Conservation (phyloP, 2,797 vertebrate genomes). For the Forpus xanthops region DNA sequence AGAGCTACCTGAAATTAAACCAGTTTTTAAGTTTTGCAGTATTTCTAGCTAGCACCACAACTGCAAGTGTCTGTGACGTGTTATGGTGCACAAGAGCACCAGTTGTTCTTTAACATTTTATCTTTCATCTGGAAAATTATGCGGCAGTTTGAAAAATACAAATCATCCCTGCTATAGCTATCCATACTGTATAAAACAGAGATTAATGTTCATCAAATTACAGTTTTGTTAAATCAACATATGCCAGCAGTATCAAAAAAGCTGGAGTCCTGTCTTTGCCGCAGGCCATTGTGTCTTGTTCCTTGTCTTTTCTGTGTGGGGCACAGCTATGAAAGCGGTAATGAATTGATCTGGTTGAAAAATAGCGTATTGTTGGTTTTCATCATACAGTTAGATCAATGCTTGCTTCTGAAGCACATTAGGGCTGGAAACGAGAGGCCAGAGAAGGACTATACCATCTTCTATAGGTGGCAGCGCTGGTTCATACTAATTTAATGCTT, state of each 20-base stretch:
- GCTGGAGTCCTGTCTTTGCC: neutral
- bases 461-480: neutral
- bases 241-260: neutral
- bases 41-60: neutral
- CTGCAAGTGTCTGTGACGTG: neutral
- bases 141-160: neutral
- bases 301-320: neutral
- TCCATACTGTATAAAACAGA: neutral
- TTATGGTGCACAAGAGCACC: neutral
- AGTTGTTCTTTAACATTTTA: neutral
- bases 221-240: neutral
- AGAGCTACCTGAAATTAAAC: neutral
- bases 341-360: neutral
- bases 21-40: neutral
- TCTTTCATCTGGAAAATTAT: neutral
- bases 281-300: neutral
- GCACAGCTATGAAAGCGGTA: neutral
- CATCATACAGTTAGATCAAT: neutral
- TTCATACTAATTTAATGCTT: neutral
- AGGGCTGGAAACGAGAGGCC: neutral
- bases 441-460: neutral
- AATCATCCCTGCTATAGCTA: neutral
- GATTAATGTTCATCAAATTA: neutral
- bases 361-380: neutral
- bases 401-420: neutral